These are phyloP conservation scores for Siniperca knerii DNA, from an alignment of 2,113 vertebrate species.

Conservation along the genomic window DNA sequence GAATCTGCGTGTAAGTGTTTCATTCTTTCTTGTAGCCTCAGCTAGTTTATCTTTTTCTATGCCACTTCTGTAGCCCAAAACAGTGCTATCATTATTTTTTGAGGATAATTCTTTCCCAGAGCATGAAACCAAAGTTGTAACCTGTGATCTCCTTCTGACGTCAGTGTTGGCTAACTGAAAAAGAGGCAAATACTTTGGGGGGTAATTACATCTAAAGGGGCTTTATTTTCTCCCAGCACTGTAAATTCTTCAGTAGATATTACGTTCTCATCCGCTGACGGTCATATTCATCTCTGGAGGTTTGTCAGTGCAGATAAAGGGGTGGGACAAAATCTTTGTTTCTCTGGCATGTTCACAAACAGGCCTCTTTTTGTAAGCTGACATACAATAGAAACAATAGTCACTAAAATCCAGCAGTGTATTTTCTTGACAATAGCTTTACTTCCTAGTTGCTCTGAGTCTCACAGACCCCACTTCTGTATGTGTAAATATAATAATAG, in stretches of 20 bases:
- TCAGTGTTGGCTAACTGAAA: constrained; percentile 29
- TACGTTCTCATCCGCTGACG: not conserved
- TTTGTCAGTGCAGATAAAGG: not conserved
- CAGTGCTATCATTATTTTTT: constrained; percentile 41
- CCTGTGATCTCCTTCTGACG: constrained; percentile 69
- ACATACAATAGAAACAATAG: not conserved
- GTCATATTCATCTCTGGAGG: constrained; percentile 32
- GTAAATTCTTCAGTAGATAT: constrained; percentile 25
- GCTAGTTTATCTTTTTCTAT: not conserved
- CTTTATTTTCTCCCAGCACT: constrained; percentile 32
- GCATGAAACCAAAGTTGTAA: constrained; percentile 47
- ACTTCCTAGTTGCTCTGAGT: not conserved
- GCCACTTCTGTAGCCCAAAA: constrained; percentile 16
- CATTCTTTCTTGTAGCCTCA: not conserved
- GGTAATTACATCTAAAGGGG: constrained; percentile 33
- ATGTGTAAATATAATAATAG: not conserved
- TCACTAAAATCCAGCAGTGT: not conserved
- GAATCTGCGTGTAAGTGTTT: not conserved
- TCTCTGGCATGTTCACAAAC: not conserved
- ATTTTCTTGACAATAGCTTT: not conserved
- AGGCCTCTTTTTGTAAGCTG: constrained; percentile 4
- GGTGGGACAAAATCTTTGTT: not conserved
- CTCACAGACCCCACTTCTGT: not conserved
- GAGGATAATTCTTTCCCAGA: constrained; percentile 34
- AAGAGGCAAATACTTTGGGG: constrained; percentile 31